Evolutionary conservation across 2,888 invertebrate species (phyloP), one percentile per base, ranked within the genome.

Genomic region (Orthosia incerta): DNA sequence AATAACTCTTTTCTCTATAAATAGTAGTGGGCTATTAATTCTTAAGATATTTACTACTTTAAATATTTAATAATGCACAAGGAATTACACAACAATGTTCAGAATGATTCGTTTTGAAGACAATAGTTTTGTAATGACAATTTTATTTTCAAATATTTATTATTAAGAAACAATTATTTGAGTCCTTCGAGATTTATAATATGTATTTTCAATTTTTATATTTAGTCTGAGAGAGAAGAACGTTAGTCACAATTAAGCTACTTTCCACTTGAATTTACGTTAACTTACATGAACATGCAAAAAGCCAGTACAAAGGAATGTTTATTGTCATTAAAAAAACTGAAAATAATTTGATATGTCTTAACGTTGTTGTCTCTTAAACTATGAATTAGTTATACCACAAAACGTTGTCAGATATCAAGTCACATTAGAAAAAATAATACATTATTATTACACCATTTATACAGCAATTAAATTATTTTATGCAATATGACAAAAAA

Each of bases 1-100:
- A 87, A 87, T 87, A 86, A 86, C 71, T 85, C 85, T 86, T 75
- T 82, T 81, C 51, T 84, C 71, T 86, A 85, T 86, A 87, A 87
- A 86, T 86, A 87, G 74, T 80, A 80, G 68, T 78, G 46, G 50
- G 72, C 68, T 83, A 83, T 65, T 80, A 86, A 67, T 48, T 74
- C 84, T 79, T 82, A 87, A 70, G 64, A 76, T 72, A 39, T 39
- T 9, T 39, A 83, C 67, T 81, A 81, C 46, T 74, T 61, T 80
- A 59, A 76, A 76, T 80, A 79, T 61, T 73, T 71, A 80, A 66
- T 76, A 73, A 39, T 39, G 39, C 66, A 85, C 74, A 78, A 79
- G 74, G 70, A 81, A 84, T 84, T 79, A 82, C 18, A 79, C 55
- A 71, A 79, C 55, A 71, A 78, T 62, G 62, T 68, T 80, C 51